Percentiles rank a stretch among this genome's conserved stretches.
Conservation (phyloP, 2,888 invertebrate species). For the Opisthograptis luteolata region DNA sequence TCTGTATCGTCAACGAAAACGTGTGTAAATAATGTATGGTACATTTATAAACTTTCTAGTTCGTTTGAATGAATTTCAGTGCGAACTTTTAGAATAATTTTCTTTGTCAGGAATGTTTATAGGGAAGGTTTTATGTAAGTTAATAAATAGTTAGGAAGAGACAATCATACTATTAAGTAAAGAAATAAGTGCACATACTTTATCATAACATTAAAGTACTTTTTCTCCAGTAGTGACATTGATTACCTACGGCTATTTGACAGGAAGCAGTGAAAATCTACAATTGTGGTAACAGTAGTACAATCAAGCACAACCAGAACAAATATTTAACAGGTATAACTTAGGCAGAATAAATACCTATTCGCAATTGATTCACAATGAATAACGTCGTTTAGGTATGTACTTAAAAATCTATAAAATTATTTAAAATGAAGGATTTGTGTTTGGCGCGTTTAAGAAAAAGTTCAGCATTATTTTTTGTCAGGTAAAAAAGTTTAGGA, state of each 20-base stretch:
- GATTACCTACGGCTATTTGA: background rate
- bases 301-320: slow-evolving; percentile 8
- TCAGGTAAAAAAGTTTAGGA: slow-evolving; percentile 21
- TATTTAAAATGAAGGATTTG: slow-evolving; percentile 31
- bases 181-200: background rate
- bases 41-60: background rate
- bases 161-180: too few relatives aligned
- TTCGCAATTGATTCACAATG: slow-evolving; percentile 5
- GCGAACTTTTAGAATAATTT: background rate
- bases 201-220: background rate
- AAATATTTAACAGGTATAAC: slow-evolving; percentile 5
- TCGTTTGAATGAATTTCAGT: background rate
- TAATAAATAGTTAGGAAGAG: background rate
- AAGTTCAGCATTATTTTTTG: slow-evolving; percentile 33
- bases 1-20: too few relatives aligned
- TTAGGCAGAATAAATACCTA: slow-evolving; percentile 13
- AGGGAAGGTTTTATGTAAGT: background rate
- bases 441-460: slow-evolving; percentile 23
- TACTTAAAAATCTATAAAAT: slow-evolving; percentile 47
- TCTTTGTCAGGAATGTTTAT: slow-evolving; percentile 7
- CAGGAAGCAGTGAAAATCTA: slow-evolving; percentile 1
- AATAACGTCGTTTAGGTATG: slow-evolving; percentile 5
- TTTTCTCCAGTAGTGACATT: background rate
- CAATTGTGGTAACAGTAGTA: slow-evolving; percentile 2
- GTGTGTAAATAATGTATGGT: too few relatives aligned